Evolutionary conservation across 2,888 invertebrate genomes (phyloP).

Genomic region (Cosmorhoe ocellata): DNA sequence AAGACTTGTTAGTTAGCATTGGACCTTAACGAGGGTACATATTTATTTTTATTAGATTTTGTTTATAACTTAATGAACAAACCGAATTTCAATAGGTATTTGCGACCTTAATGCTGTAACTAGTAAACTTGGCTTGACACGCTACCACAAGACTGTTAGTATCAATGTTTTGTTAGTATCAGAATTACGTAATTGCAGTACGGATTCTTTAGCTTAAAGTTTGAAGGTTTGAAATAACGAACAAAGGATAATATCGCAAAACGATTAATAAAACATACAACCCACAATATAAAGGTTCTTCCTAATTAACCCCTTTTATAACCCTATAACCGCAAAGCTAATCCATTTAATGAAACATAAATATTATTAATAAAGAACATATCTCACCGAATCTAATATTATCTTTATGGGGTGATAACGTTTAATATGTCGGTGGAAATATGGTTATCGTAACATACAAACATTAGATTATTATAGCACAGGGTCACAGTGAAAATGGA

Average conservation of each 20-base stretch:
- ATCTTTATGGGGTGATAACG: slow-evolving; percentile 71
- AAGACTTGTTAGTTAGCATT: slow-evolving; percentile 10
- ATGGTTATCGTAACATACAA: slow-evolving; percentile 68
- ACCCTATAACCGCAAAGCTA: slow-evolving; percentile 30
- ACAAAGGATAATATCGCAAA: background rate
- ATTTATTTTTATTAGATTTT: too few relatives aligned
- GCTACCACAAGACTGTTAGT: too few relatives aligned
- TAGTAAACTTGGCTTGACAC: too few relatives aligned
- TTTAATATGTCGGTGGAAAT: slow-evolving; percentile 65
- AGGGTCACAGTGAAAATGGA: background rate
- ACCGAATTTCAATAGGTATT: too few relatives aligned
- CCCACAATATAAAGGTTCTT: slow-evolving; percentile 6
- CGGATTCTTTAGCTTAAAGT: too few relatives aligned
- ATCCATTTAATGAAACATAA: slow-evolving; percentile 64
- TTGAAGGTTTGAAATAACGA: too few relatives aligned
- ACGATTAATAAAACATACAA: slow-evolving; percentile 3
- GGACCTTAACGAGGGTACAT: background rate
- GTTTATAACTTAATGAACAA: too few relatives aligned
- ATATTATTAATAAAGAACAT: slow-evolving; percentile 66
- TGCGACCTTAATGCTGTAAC: too few relatives aligned
- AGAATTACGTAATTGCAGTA: too few relatives aligned
- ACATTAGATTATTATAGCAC: slow-evolving; percentile 53
- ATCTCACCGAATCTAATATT: slow-evolving; percentile 49
- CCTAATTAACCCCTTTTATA: slow-evolving; percentile 29
- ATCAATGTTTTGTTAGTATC: too few relatives aligned